phyloP scores from a whole-genome alignment of 2,113 vertebrate species.

The Bubalus kerabau region DNA sequence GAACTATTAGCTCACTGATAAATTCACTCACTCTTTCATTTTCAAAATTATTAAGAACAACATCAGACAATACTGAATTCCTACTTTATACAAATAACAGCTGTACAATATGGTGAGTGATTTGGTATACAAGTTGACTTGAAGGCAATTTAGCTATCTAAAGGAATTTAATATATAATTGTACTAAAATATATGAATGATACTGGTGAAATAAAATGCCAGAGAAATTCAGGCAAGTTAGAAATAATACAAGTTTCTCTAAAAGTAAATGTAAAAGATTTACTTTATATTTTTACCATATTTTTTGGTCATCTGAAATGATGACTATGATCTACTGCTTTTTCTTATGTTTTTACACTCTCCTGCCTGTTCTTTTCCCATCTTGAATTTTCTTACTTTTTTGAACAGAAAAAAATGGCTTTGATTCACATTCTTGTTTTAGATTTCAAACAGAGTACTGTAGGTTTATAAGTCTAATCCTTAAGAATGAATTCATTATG shows the following conservation, averaged over 20 bases:
- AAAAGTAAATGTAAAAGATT: neutral
- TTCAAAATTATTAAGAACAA: neutral
- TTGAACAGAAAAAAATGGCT: neutral
- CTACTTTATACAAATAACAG: neutral
- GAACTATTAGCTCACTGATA: neutral
- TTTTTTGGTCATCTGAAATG: neutral
- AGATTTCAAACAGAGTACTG: neutral
- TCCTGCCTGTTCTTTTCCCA: neutral
- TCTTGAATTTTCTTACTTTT: neutral
- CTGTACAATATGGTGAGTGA: neutral
- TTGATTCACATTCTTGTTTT: neutral
- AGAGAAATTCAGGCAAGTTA: neutral
- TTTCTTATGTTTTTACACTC: neutral
- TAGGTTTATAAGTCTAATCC: neutral
- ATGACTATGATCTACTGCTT: neutral
- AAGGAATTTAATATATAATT: neutral
- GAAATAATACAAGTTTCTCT: neutral
- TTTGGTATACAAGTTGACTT: neutral
- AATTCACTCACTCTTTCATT: neutral
- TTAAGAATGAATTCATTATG: neutral
- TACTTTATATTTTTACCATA: neutral
- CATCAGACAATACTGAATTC: neutral
- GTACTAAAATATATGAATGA: neutral
- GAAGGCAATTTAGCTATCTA: neutral
- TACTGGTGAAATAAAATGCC: neutral